These are phyloP conservation scores for Apis laboriosa DNA, from an alignment of 1,140 invertebrate genomes.

Conservation along the genomic window DNA sequence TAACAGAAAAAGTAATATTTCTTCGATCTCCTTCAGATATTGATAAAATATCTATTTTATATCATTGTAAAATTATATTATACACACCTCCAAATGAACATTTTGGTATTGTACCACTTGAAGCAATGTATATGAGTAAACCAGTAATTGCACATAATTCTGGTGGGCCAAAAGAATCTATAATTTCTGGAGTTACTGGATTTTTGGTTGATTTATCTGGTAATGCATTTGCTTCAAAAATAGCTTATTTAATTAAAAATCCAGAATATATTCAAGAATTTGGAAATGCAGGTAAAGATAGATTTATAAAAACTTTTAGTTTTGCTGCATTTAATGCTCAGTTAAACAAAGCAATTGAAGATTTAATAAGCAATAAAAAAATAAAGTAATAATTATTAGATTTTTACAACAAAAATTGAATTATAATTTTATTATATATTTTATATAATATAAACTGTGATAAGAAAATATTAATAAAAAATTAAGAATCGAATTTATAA, in stretches of 20 bases:
- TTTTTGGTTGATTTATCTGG: slow-evolving; percentile 89
- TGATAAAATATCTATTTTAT: slow-evolving; percentile 91
- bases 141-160: slow-evolving; percentile 97
- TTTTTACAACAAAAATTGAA: background rate
- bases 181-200: slow-evolving; percentile 93
- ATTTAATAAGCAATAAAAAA: slow-evolving; percentile 66
- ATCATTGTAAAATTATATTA: slow-evolving; percentile 88
- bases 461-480: background rate
- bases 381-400: slow-evolving; percentile 21
- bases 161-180: slow-evolving; percentile 97
- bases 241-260: slow-evolving; percentile 86
- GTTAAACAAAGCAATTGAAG: slow-evolving; percentile 80
- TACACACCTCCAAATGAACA: slow-evolving; percentile 99
- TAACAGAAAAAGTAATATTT: slow-evolving; percentile 91
- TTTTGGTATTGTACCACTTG: slow-evolving; percentile 99
- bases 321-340: slow-evolving; percentile 84
- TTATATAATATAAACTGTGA: background rate
- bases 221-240: slow-evolving; percentile 89
- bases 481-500: background rate
- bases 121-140: slow-evolving; percentile 97
- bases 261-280: slow-evolving; percentile 82
- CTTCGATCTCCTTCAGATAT: slow-evolving; percentile 93
- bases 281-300: slow-evolving; percentile 82
- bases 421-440: slow-evolving; percentile 11
- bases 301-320: slow-evolving; percentile 85